A percentile compares a stretch with the other conserved stretches of the same genome.
Evolutionary conservation across 2,797 vertebrate genomes (phyloP).

Genomic region (Sebastes paucispinis): DNA sequence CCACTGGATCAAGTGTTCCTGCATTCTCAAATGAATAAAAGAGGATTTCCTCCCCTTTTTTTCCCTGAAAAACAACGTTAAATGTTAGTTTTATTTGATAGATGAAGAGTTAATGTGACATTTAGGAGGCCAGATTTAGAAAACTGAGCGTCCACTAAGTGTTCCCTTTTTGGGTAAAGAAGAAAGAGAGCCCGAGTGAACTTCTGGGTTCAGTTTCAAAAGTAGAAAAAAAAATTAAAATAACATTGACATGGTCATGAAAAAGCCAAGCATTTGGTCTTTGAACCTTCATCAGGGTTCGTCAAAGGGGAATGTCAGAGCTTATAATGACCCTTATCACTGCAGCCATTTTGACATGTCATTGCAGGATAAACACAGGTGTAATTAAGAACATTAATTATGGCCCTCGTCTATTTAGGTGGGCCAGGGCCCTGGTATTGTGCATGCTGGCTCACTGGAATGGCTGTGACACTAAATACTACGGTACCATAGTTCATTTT

Average conservation of each 20-base stretch:
- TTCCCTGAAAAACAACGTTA: not conserved
- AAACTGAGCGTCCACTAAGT: not conserved
- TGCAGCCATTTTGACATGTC: no score
- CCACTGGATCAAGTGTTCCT: conserved; percentile 20
- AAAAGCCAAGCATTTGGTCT: not conserved
- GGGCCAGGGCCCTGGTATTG: no score
- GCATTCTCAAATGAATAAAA: not conserved
- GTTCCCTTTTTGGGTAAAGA: conserved; percentile 60
- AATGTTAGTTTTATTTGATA: conserved; percentile 35
- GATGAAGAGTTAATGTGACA: conserved; percentile 46
- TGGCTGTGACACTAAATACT: no score
- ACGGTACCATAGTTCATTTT: no score
- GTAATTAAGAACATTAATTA: no score
- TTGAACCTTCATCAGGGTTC: not conserved
- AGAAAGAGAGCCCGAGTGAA: not conserved
- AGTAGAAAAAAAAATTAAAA: not conserved
- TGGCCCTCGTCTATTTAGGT: no score
- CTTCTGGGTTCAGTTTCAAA: not conserved
- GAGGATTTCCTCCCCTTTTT: not conserved
- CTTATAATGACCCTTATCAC: no score
- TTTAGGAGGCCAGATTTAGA: conserved; percentile 48
- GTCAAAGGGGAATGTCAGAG: not conserved
- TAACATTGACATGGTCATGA: not conserved
- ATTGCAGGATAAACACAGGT: no score
- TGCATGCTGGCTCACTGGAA: no score